phyloP scores from a whole-genome alignment of 2,113 vertebrate genomes.

The Mormyrus iriodes region DNA sequence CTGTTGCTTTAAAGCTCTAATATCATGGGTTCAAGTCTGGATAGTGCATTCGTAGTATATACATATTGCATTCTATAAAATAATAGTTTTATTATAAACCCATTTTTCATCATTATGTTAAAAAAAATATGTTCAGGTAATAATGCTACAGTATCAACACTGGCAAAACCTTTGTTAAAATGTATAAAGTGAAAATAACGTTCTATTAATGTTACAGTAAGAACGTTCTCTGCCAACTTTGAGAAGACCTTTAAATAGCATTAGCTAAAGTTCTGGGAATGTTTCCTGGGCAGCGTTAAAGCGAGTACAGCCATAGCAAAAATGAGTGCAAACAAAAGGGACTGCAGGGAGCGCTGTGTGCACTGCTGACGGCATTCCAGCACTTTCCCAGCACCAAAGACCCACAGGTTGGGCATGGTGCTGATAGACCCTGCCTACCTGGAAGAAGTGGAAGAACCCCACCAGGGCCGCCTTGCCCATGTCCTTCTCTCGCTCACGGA shows the following conservation, averaged over 20 bases:
- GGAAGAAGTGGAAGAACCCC: slow-evolving; percentile 94
- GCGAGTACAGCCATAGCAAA: neutral
- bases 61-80: neutral
- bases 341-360: neutral
- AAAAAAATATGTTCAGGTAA: neutral
- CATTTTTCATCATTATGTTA: neutral
- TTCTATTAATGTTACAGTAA: neutral
- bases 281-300: neutral
- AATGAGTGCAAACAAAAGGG: neutral
- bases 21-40: neutral
- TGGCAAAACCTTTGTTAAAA: neutral
- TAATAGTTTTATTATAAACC: neutral
- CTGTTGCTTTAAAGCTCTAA: neutral
- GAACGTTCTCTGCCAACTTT: too few species aligned
- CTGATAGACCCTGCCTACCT: slow-evolving; percentile 50
- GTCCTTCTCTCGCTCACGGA: slow-evolving; percentile 78
- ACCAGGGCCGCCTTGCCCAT: slow-evolving; percentile 76
- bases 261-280: neutral
- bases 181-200: neutral
- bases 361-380: neutral
- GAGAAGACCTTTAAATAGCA: too few species aligned
- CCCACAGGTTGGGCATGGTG: neutral
- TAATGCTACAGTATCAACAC: neutral
- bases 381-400: neutral
- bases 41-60: neutral